Percentiles rank a stretch among this genome's conserved stretches.
Evolutionary conservation across 2,888 invertebrate genomes (phyloP).

Genomic region (Parnassius mnemosyne): DNA sequence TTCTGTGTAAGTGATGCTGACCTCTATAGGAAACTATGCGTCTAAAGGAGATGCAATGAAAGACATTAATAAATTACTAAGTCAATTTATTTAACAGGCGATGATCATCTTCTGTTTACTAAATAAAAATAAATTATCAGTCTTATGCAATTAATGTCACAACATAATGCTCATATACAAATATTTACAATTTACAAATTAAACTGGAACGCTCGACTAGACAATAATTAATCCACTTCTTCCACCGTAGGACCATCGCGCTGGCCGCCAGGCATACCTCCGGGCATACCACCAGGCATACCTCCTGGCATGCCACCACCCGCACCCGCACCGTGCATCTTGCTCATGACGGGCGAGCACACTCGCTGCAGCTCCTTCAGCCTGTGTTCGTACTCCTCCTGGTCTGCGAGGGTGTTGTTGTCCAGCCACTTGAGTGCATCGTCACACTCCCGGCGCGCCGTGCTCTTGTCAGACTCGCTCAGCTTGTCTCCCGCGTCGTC

Average conservation of each 20-base stretch:
- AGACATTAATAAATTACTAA: not conserved
- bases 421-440: conserved; percentile 86
- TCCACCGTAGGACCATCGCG: conserved; percentile 55
- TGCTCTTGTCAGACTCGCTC: conserved; percentile 83
- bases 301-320: conserved; percentile 40
- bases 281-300: conserved; percentile 14
- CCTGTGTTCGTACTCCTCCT: conserved; percentile 82
- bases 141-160: not conserved
- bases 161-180: not conserved
- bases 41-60: not conserved
- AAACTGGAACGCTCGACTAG: not conserved
- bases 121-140: not conserved
- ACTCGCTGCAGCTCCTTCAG: conserved; percentile 80
- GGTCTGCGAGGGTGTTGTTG: conserved; percentile 82
- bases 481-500: conserved; percentile 83
- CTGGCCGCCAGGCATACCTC: conserved; percentile 24
- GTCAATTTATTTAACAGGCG: not conserved
- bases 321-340: conserved; percentile 78
- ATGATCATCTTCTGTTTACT: not conserved
- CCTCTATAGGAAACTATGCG: no score
- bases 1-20: no score
- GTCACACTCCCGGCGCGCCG: conserved; percentile 72
- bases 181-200: not conserved
- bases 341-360: conserved; percentile 80
- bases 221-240: conserved; percentile 50